Conservation (phyloP, 2,888 invertebrate species). For the Helleia helle region DNA sequence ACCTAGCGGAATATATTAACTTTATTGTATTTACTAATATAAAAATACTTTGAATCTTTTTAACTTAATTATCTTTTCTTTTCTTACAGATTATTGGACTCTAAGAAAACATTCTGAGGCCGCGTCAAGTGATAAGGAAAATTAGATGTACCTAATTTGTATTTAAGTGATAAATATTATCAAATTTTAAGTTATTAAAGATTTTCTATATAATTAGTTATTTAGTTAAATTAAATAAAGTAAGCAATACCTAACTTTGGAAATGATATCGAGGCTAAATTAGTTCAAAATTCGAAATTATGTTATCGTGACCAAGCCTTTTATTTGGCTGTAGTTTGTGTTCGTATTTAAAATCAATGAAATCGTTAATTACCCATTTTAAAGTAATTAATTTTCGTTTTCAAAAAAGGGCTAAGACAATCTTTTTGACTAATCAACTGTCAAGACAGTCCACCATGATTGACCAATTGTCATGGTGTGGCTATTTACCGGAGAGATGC, state of each 20-base stretch:
- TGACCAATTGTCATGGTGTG: no score
- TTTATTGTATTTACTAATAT: no score
- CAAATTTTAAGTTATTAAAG: conserved; percentile 27
- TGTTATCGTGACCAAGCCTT: neutral
- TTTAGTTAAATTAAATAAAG: neutral
- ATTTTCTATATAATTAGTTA: conserved; percentile 29
- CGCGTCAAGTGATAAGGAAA: conserved; percentile 62
- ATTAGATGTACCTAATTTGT: conserved; percentile 31
- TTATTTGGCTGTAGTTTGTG: neutral
- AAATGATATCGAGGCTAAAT: neutral
- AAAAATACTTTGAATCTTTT: no score
- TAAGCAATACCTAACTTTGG: neutral
- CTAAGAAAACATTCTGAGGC: conserved; percentile 58
- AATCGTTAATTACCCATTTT: no score
- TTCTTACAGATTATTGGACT: conserved; percentile 70
- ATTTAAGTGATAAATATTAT: conserved; percentile 25
- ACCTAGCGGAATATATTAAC: no score
- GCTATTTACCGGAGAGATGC: no score
- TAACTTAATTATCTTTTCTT: conserved; percentile 22
- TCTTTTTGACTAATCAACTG: no score
- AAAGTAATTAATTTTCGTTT: no score
- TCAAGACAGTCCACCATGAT: no score
- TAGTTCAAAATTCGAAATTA: neutral
- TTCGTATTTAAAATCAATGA: no score
- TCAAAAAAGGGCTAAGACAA: no score